Base-by-base conservation (phyloP, 2,113 vertebrate genomes). In the Chionomys nivalis region DNA sequence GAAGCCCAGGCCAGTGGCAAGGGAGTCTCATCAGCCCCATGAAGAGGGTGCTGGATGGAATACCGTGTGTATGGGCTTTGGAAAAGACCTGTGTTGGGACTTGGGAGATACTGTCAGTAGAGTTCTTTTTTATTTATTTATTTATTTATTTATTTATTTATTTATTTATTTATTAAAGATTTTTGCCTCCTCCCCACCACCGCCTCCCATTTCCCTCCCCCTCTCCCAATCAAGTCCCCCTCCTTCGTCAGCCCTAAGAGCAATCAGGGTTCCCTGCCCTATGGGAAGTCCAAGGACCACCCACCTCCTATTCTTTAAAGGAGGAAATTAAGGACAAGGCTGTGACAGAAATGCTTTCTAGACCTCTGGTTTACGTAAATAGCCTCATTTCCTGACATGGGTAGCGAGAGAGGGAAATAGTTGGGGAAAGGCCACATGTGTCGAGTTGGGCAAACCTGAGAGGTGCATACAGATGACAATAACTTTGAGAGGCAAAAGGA, bases 1-100 rank as follows among this genome's bases (percentile, higher is more conserved):
- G 24, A 11, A 12, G 7, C 14, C 0, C 5, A 42, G 77, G 36
- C 63, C 44, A 5, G 65, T 0, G 9, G 10, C 19, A 0, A 3
- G n/a, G 3, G 6, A 52, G 55, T 58, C 55, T 58, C 17, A 16
- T 11, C 1, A 7, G 9, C 47, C 42, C 10, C 16, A 16, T 31
- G 73, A 39, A 83, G 78, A 96, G 19, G 42, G 49, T 4, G 21
- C 42, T 52, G 14, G 2, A 36, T 24, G 44, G 89, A 65, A 24
- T 58, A 3, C 1, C 0, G 55, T 76, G 47, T 42, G 36, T 68
- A 28, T 75, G 82, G 75, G 78, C 75, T 77, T n/a, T 66, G 76
- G 85, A 19, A 49, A 77, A 55, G 86, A n/a, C 23, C 66, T 72
- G 66, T 39, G 44, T 55, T 4, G 13, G 85, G 44, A 36, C 66